Percentiles rank a stretch among this genome's conserved stretches.
Conservation (phyloP, 2,113 vertebrate genomes). For the Hypocryptadius cinnamomeus region DNA sequence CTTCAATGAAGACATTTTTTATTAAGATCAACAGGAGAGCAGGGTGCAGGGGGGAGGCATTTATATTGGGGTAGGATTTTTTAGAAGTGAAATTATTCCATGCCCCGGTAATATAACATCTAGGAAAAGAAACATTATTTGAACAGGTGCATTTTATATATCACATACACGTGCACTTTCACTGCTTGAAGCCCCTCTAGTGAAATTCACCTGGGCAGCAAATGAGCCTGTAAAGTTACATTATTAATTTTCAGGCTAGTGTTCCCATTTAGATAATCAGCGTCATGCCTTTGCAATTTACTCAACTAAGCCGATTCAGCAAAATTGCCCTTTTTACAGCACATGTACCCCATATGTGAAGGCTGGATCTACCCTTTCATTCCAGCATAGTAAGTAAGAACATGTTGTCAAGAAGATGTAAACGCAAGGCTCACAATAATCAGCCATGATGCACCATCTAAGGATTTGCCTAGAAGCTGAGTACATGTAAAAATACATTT, state of each 20-base stretch:
- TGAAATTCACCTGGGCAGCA: constrained; percentile 61
- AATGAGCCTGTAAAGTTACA: constrained; percentile 53
- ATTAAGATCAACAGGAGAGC: constrained; percentile 39
- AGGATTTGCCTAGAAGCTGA: not conserved
- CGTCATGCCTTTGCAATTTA: constrained; percentile 50
- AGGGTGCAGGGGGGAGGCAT: not conserved
- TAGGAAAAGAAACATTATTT: constrained; percentile 41
- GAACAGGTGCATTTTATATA: constrained; percentile 55
- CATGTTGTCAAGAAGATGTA: constrained; percentile 27
- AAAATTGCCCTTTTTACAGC: constrained; percentile 34
- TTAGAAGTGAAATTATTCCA: constrained; percentile 43
- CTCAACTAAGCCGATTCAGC: constrained; percentile 24
- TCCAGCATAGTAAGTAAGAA: constrained; percentile 3
- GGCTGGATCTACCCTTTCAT: not conserved
- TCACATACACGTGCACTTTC: constrained; percentile 44
- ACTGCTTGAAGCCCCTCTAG: constrained; percentile 38
- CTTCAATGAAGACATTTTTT: constrained; percentile 5
- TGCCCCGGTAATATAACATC: constrained; percentile 13
- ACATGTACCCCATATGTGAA: constrained; percentile 53
- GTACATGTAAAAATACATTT: not conserved
- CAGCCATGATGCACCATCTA: not conserved
- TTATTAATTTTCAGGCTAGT: constrained; percentile 49
- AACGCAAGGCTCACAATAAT: not conserved
- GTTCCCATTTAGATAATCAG: constrained; percentile 23
- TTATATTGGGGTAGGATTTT: constrained; percentile 21